Conservation (phyloP, 2,888 invertebrate species). For the Lamellibrachia columna region DNA sequence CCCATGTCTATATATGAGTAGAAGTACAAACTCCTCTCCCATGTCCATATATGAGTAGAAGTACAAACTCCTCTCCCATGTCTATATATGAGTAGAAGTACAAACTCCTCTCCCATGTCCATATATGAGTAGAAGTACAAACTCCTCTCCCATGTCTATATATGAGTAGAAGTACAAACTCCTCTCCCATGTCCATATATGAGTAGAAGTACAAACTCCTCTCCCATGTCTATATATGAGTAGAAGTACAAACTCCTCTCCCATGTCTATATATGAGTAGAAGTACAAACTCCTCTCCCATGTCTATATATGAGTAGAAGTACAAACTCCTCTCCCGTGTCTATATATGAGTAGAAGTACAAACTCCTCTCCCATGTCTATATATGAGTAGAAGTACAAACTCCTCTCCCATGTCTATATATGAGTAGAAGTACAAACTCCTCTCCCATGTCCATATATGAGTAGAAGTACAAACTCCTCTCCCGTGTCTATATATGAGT, state of each 20-base stretch:
- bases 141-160: not conserved
- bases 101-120: not conserved
- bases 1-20: not conserved
- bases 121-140: not conserved
- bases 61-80: not conserved
- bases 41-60: not conserved
- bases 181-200: not conserved
- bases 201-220: not conserved
- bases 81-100: not conserved
- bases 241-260: not conserved
- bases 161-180: not conserved
- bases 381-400: not conserved
- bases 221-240: not conserved
- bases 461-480: not conserved
- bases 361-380: not conserved
- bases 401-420: not conserved
- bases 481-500: not conserved
- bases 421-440: not conserved
- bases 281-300: not conserved
- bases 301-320: not conserved
- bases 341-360: not conserved
- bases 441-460: not conserved
- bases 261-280: not conserved
- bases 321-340: not conserved
- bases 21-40: not conserved